Conservation (phyloP, 2,797 vertebrate species). For the Emydoidea blandingii region DNA sequence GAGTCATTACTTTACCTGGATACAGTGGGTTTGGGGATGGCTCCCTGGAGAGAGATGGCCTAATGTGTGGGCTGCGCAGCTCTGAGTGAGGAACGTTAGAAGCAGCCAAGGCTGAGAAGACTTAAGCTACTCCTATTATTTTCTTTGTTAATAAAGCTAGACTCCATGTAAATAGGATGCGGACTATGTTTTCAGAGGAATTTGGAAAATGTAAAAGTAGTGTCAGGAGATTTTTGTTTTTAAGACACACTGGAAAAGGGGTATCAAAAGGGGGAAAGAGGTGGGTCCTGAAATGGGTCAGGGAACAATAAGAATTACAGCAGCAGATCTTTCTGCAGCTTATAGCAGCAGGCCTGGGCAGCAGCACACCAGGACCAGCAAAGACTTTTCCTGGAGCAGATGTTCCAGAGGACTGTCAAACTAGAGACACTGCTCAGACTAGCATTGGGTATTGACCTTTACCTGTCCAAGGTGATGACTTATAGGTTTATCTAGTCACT, state of each 20-base stretch:
- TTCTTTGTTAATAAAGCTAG: neutral
- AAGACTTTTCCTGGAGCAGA: neutral
- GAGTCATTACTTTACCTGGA: neutral
- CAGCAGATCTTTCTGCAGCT: neutral
- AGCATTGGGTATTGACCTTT: neutral
- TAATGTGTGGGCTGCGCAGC: neutral
- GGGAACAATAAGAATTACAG: neutral
- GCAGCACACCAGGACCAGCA: neutral
- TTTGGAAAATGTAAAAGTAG: neutral
- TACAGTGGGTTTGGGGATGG: neutral
- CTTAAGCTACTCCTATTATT: too few relatives aligned
- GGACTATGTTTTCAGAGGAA: neutral
- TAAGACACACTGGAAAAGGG: neutral
- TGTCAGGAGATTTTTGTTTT: neutral
- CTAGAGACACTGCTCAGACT: neutral
- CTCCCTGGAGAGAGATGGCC: neutral
- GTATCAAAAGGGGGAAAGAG: neutral
- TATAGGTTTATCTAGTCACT: neutral
- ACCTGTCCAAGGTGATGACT: neutral
- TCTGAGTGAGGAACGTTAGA: neutral
- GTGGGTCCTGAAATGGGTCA: too few relatives aligned
- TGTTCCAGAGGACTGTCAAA: neutral
- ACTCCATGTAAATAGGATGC: neutral
- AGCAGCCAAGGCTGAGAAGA: neutral
- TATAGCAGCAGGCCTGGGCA: neutral